Evolutionary conservation across 2,888 invertebrate genomes (phyloP).

Genomic region (Zeuzera pyrina): DNA sequence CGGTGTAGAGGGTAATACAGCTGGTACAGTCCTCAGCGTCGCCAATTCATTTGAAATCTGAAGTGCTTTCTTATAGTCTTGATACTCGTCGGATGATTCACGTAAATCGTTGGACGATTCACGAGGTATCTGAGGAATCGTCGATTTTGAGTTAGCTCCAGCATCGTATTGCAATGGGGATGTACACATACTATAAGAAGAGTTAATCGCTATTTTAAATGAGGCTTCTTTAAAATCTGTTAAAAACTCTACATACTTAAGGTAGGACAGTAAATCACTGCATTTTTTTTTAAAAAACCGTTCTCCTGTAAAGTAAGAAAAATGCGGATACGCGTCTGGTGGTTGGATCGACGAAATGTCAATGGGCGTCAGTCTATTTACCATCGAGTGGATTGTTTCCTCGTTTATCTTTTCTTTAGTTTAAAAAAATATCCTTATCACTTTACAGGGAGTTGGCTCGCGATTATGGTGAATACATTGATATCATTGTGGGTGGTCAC

Average conservation of each 20-base stretch:
- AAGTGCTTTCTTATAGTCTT: too few species aligned
- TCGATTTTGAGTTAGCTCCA: too few species aligned
- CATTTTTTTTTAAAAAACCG: not conserved
- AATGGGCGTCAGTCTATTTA: not conserved
- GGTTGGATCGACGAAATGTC: not conserved
- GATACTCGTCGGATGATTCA: too few species aligned
- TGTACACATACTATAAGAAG: too few species aligned
- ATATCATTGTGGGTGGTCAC: conserved; percentile 88
- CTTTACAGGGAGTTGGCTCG: conserved; percentile 72
- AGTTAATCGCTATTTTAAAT: too few species aligned
- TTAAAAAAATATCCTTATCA: not conserved
- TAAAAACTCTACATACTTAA: conserved; percentile 85
- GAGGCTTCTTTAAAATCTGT: too few species aligned
- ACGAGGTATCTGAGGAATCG: too few species aligned
- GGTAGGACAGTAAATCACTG: conserved; percentile 65
- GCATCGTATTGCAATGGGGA: too few species aligned
- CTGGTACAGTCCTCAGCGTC: too few species aligned
- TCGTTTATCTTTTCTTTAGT: not conserved
- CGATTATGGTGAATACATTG: conserved; percentile 77
- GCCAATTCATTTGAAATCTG: too few species aligned
- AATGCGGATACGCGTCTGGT: not conserved
- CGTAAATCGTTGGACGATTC: too few species aligned
- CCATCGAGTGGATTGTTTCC: not conserved
- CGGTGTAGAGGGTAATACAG: too few species aligned
- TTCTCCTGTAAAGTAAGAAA: not conserved